Evolutionary conservation across 1,140 invertebrate genomes (phyloP).

Genomic region (Anastatus disparis): DNA sequence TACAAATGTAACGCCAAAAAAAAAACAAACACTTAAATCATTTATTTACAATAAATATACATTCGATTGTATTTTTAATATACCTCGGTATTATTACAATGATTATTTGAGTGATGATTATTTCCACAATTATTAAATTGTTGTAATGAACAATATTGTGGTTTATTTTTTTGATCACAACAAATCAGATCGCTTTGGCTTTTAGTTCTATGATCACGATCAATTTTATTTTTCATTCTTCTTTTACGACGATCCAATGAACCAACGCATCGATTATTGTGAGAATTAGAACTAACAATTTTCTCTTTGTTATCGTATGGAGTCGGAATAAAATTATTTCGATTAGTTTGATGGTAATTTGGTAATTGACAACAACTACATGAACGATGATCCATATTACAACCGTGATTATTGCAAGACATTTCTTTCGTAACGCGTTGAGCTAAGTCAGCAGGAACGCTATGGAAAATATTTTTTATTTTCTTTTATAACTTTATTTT

Average conservation of each 20-base stretch:
- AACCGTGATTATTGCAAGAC: not conserved
- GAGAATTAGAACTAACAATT: not conserved
- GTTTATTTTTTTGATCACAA: constrained; percentile 51
- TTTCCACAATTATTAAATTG: constrained; percentile 55
- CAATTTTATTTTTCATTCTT: constrained; percentile 53
- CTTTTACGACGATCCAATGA: constrained; percentile 57
- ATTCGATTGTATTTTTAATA: no score
- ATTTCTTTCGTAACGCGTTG: constrained; percentile 2
- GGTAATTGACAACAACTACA: not conserved
- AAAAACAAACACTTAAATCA: no score
- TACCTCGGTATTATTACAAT: constrained; percentile 57
- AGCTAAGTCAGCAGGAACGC: constrained; percentile 8
- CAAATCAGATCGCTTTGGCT: constrained; percentile 59
- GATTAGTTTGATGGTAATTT: not conserved
- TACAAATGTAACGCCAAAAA: no score
- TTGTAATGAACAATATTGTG: constrained; percentile 56
- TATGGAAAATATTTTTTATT: constrained; percentile 6
- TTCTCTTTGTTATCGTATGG: no score
- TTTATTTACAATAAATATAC: no score
- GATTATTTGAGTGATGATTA: constrained; percentile 53
- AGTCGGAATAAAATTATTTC: no score
- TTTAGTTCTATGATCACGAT: constrained; percentile 56
- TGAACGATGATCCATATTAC: not conserved
- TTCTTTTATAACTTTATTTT: no score
- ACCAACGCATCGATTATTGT: constrained; percentile 43